These are phyloP conservation scores for Choreutis nemorana DNA, from an alignment of 2,888 invertebrate genomes.

Conservation along the genomic window DNA sequence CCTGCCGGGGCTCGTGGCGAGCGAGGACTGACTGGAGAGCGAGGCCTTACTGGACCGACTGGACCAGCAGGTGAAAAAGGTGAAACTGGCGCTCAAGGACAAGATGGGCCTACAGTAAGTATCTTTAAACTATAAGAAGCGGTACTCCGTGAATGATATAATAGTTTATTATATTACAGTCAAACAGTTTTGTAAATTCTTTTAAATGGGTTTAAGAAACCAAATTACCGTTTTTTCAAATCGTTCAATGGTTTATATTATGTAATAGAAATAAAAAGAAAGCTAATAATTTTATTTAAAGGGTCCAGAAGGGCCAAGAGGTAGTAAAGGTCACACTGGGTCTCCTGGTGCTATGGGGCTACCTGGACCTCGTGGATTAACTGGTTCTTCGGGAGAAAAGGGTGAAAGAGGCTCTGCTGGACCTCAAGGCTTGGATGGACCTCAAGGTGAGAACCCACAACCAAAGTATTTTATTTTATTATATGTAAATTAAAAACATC, in stretches of 20 bases:
- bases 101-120: conserved; percentile 73
- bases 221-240: no score
- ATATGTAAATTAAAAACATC: no score
- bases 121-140: conserved; percentile 1
- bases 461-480: no score
- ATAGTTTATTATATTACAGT: no score
- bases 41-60: conserved; percentile 73
- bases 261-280: no score
- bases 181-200: no score
- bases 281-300: conserved; percentile 25
- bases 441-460: conserved; percentile 71
- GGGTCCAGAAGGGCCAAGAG: conserved; percentile 73
- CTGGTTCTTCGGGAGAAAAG: conserved; percentile 75
- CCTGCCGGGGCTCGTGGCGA: conserved; percentile 70
- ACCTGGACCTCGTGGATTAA: conserved; percentile 72
- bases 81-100: conserved; percentile 71
- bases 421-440: conserved; percentile 78
- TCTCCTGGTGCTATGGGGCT: conserved; percentile 75
- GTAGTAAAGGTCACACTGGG: conserved; percentile 77
- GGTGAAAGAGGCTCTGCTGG: conserved; percentile 78
- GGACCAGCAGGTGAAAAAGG: conserved; percentile 73
- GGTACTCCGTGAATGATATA: no score
- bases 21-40: conserved; percentile 78
- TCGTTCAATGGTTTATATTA: no score
- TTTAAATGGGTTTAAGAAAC: no score